Base-by-base conservation (phyloP, 2,888 invertebrate genomes). In the Anoncus sp. region DNA sequence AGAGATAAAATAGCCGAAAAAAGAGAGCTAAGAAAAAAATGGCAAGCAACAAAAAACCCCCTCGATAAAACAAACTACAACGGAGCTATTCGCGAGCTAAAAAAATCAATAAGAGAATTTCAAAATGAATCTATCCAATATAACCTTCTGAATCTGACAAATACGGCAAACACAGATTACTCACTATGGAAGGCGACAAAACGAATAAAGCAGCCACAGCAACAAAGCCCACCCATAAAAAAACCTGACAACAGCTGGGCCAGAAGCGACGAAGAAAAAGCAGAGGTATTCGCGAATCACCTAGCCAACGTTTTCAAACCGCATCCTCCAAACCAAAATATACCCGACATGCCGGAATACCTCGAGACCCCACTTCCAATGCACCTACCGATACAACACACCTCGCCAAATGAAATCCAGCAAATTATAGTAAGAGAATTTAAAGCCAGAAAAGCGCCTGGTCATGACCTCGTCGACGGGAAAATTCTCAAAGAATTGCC, bases 51-150 rank as follows among this genome's bases (percentile, higher is more conserved):
- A 14, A 73, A 76, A 49, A 59, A 71, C 35, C 77, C 77, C 16
- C 31, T 40, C 3, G 75, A 82, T 14, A 81, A 84, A 78, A 81
- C 40, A 10, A 63, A 31, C 22, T 72, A 71, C 20, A 79, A 80
- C 43, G 73, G 71, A 59, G 31, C 79, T 14, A 72, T 16, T 20
- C 74, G 74, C 16, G 73, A 80, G 63, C 65, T 77, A 16, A 76
- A 80, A 74, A 69, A 49, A 43, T 38, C 74, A n/a, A 53, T 43
- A 38, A 51, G 53, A 49, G 51, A 78, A 7, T 74, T 45, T 12
- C 27, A 70, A 20, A 60, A 70, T 16, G 59, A 60, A 55, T 55
- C 35, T 53, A 43, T 43, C 43, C 43, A 43, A 14, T 14, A 7
- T 10, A 60, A 22, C 43, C 43, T 43, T 1, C 43, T 14, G n/a